Evolutionary conservation across 2,797 vertebrate genomes (phyloP).

Genomic region (Alectoris magna): DNA sequence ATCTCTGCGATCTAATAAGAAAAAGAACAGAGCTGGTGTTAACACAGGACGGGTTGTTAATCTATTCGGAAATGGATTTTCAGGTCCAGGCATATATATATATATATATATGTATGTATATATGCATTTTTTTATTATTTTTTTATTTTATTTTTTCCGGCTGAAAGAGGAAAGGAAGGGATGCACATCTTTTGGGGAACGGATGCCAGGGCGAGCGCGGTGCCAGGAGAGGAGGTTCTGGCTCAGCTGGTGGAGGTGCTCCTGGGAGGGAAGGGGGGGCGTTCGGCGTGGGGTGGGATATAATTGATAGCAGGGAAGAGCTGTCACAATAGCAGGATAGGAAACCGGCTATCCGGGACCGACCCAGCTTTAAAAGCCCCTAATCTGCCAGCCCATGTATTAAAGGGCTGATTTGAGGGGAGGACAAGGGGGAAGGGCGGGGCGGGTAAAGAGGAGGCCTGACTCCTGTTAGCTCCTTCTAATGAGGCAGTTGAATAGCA

Average conservation of each 20-base stretch:
- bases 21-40: conserved; percentile 68
- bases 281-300: background rate
- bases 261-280: background rate
- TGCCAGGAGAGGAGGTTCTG: background rate
- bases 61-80: conserved; percentile 46
- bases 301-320: conserved; percentile 51
- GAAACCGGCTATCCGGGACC: conserved; percentile 33
- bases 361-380: conserved; percentile 49
- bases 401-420: conserved; percentile 55
- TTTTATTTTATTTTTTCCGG: background rate
- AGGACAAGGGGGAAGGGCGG: background rate
- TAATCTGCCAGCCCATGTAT: conserved; percentile 58
- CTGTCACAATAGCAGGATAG: conserved; percentile 56
- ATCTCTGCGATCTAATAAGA: conserved; percentile 70
- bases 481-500: conserved; percentile 61
- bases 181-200: background rate
- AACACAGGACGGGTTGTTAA: conserved; percentile 63
- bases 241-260: background rate
- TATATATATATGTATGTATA: background rate
- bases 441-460: conserved; percentile 51
- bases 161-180: background rate
- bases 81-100: background rate
- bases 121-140: too few species aligned
- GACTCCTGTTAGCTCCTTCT: conserved; percentile 68
- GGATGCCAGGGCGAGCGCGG: background rate